Conservation (phyloP, 1,140 invertebrate genomes). For the Neoseiulus cucumeris region DNA sequence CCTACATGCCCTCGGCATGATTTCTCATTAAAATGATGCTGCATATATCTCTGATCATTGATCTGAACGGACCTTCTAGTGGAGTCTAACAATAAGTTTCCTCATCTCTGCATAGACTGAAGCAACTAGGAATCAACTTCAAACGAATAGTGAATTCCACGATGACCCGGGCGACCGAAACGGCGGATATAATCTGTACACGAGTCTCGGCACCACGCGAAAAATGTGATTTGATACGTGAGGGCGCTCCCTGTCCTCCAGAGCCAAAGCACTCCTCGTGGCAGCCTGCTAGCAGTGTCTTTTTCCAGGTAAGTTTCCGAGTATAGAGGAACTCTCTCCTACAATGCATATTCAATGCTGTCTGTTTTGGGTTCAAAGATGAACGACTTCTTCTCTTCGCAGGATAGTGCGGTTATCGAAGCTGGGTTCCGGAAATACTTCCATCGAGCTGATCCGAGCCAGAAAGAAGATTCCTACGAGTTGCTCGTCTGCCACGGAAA, state of each 20-base stretch:
- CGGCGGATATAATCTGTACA: conserved; percentile 55
- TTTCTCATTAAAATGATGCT: too few relatives aligned
- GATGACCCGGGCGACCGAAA: conserved; percentile 79
- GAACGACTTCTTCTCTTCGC: conserved; percentile 18
- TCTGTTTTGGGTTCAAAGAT: neutral
- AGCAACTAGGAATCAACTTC: conserved; percentile 52
- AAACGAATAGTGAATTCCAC: conserved; percentile 61
- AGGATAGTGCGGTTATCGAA: conserved; percentile 89
- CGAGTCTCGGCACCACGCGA: conserved; percentile 36
- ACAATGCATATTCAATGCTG: too few relatives aligned
- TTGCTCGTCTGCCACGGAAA: conserved; percentile 93
- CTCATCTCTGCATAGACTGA: too few relatives aligned
- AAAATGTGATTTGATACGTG: conserved; percentile 55
- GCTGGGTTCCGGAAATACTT: conserved; percentile 86
- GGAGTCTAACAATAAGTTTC: too few relatives aligned
- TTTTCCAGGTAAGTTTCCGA: neutral
- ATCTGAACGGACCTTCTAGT: too few relatives aligned
- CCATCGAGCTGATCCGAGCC: conserved; percentile 56
- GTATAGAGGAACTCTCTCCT: neutral
- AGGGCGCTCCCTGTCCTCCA: conserved; percentile 70
- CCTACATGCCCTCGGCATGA: too few relatives aligned
- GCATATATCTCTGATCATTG: too few relatives aligned
- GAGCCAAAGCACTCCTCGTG: conserved; percentile 71
- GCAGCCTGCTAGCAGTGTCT: conserved; percentile 43
- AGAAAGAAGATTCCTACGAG: conserved; percentile 64